Conservation (phyloP, 2,888 invertebrate species). For the Dasypolia templi region DNA sequence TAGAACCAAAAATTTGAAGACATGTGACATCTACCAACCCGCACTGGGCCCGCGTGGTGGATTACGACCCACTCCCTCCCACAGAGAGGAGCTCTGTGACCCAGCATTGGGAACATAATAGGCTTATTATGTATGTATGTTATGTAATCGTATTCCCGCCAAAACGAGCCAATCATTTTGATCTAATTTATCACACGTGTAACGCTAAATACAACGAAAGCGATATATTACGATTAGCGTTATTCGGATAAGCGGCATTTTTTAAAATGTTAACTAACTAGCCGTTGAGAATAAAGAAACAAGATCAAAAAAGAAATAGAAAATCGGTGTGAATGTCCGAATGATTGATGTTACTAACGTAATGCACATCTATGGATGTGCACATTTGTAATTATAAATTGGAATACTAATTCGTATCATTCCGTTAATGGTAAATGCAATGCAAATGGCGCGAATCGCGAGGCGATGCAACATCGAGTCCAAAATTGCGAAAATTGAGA, state of each 20-base stretch:
- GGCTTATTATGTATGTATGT: too few relatives aligned
- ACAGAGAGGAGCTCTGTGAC: too few relatives aligned
- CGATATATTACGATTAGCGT: too few relatives aligned
- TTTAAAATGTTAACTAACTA: slow-evolving; percentile 9
- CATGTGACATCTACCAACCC: too few relatives aligned
- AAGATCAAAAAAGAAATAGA: slow-evolving; percentile 35
- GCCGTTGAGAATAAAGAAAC: slow-evolving; percentile 5
- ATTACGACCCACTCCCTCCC: too few relatives aligned
- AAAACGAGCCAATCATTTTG: neutral
- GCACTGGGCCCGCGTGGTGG: too few relatives aligned
- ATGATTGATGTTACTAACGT: slow-evolving; percentile 33
- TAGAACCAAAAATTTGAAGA: too few relatives aligned
- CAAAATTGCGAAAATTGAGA: slow-evolving; percentile 60
- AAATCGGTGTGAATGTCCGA: slow-evolving; percentile 28
- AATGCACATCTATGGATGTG: slow-evolving; percentile 16
- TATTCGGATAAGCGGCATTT: too few relatives aligned
- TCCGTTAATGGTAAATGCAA: slow-evolving; percentile 51
- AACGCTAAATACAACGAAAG: neutral
- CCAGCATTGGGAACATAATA: too few relatives aligned
- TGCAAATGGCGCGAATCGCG: slow-evolving; percentile 40
- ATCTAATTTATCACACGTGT: neutral
- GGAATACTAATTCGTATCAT: slow-evolving; percentile 48
- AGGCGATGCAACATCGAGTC: slow-evolving; percentile 51
- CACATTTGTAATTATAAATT: slow-evolving; percentile 49
- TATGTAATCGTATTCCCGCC: too few relatives aligned